Evolutionary conservation across 2,888 invertebrate genomes (phyloP).

Genomic region (Saturnia pavonia): DNA sequence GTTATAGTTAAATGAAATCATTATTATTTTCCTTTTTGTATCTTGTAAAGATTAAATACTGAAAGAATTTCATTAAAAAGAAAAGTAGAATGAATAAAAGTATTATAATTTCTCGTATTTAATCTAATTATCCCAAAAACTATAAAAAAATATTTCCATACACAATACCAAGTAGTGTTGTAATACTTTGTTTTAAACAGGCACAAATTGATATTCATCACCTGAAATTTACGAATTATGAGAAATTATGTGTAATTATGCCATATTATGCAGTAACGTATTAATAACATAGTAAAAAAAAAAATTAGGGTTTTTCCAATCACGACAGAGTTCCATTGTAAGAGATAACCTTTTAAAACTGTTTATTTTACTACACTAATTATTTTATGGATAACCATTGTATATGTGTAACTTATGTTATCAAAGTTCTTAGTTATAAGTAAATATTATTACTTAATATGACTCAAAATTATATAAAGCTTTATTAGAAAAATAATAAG

Average conservation of each 20-base stretch:
- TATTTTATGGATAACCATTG: neutral
- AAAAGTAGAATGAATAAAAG: neutral
- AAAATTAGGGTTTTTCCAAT: neutral
- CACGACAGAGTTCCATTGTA: neutral
- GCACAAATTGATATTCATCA: constrained; percentile 69
- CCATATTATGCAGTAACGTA: neutral
- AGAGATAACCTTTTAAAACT: neutral
- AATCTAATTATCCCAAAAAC: neutral
- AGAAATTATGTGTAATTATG: constrained; percentile 11
- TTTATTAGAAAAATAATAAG: neutral
- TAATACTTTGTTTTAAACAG: constrained; percentile 52
- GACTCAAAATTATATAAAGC: neutral
- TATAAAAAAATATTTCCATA: constrained; percentile 46
- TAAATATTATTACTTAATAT: neutral
- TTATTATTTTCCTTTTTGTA: neutral
- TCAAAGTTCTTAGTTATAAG: neutral
- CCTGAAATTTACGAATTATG: constrained; percentile 52
- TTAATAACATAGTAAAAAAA: too few relatives aligned
- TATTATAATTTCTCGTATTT: neutral
- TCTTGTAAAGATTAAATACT: neutral
- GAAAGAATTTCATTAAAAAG: neutral
- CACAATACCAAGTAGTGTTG: constrained; percentile 72
- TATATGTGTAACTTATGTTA: neutral
- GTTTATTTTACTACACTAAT: neutral
- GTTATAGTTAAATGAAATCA: neutral